Base-by-base conservation (phyloP, 2,797 vertebrate genomes). In the Mastacembelus armatus region DNA sequence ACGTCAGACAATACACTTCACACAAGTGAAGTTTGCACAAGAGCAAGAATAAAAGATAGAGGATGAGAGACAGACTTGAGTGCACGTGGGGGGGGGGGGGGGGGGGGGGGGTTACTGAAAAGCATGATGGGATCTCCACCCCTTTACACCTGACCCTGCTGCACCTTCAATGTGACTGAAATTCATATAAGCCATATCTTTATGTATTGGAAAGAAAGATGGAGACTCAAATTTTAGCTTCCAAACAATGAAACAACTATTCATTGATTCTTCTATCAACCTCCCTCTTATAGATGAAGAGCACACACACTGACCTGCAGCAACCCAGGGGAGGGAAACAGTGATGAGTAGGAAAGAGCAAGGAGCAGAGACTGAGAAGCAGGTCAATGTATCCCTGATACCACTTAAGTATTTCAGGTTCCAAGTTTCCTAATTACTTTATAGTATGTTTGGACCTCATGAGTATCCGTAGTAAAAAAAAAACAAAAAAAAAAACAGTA, bases 81-180 rank as follows among this genome's bases (percentile, higher is more conserved):
- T 49, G 29, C 19, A 61, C 42, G 57, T 79, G 27, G 50, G 26
- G 9, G 59, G 38, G 10, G 18, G 11, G 22, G 48, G 45, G 68
- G 60, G 48, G 51, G 65, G 45, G 22, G 44, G 49, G 60, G 40
- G 78, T 0, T 88, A 88, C 83, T 80, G 66, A 54, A 88, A 92
- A 74, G 55, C 70, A 65, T 69, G 40, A 66, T 19, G 45, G 72
- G 72, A 85, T 30, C 45, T 27, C 55, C 36, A 38, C 45, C 26
- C 33, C 50, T 65, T 62, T 73, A 52, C 29, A 22, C 21, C 29
- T 9, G 7, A 38, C 62, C 71, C 72, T 54, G 67, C 71, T 50
- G 27, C 27, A 62, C 42, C 69, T 36, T 19, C 26, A 6, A 61
- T 45, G 36, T 79, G 68, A 88, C 85, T 85, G 87, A 82, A n/a